Conservation (phyloP, 2,797 vertebrate genomes). For the Poecile montanus region DNA sequence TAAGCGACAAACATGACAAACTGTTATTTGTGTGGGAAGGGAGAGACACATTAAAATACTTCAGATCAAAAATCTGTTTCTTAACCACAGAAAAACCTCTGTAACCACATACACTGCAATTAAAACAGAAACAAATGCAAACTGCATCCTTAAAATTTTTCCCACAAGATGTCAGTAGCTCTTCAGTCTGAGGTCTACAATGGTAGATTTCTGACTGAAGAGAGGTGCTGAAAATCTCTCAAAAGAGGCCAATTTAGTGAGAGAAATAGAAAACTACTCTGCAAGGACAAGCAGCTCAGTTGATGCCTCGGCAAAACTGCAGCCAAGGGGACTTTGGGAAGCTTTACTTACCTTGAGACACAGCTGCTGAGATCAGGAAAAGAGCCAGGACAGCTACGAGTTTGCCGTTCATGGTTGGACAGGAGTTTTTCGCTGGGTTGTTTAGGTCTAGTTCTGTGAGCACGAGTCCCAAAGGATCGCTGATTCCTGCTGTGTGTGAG, state of each 20-base stretch:
- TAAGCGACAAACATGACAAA: background rate
- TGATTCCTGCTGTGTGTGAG: background rate
- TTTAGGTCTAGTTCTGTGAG: background rate
- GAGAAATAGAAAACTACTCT: background rate
- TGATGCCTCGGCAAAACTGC: background rate
- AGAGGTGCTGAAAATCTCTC: background rate
- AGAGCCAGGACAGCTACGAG: conserved; percentile 43
- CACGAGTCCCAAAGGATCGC: background rate
- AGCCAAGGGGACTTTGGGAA: background rate
- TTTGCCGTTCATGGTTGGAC: conserved; percentile 62
- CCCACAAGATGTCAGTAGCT: conserved; percentile 14
- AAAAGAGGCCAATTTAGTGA: background rate
- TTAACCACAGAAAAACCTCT: background rate
- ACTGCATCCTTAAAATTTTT: background rate
- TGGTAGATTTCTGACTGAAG: background rate
- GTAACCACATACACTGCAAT: background rate
- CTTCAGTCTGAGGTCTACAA: background rate
- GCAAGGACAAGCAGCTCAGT: background rate
- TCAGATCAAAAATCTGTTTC: background rate
- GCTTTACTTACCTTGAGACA: conserved; percentile 64
- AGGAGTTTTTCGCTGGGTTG: background rate
- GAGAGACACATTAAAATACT: background rate
- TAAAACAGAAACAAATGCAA: background rate
- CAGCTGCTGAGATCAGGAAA: conserved; percentile 31
- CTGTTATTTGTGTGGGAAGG: background rate